A percentile compares a stretch with the other conserved stretches of the same genome.
Evolutionary conservation across 2,113 vertebrate species (phyloP).

Genomic region (Melanocharis versteri): DNA sequence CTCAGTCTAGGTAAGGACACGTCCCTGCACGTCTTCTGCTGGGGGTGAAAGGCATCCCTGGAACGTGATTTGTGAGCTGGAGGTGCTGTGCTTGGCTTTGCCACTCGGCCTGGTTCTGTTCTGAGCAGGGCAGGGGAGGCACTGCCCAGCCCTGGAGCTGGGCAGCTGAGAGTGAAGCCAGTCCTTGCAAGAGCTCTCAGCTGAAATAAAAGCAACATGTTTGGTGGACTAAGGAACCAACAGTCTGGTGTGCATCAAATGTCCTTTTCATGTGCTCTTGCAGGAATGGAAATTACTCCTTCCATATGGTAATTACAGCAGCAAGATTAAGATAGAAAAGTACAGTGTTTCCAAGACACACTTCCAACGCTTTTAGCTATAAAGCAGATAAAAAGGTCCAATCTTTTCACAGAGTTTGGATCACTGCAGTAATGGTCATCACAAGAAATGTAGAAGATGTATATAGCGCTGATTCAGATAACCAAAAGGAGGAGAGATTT

Average conservation of each 20-base stretch:
- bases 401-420: background rate
- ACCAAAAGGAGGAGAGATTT: background rate
- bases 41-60: background rate
- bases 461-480: background rate
- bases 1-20: constrained; percentile 74
- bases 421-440: background rate
- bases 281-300: background rate
- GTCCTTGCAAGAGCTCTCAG: background rate
- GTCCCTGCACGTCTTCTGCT: background rate
- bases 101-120: accelerated
- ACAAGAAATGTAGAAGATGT: background rate
- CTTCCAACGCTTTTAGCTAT: background rate
- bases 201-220: background rate
- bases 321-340: background rate
- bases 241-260: background rate
- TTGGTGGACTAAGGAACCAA: background rate
- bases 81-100: background rate
- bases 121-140: background rate
- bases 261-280: background rate
- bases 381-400: background rate
- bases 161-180: background rate
- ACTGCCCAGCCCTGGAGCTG: background rate
- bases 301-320: background rate
- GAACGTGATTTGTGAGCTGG: background rate
- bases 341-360: background rate